Conservation (phyloP, 1,140 invertebrate species). For the Camponotus floridanus region DNA sequence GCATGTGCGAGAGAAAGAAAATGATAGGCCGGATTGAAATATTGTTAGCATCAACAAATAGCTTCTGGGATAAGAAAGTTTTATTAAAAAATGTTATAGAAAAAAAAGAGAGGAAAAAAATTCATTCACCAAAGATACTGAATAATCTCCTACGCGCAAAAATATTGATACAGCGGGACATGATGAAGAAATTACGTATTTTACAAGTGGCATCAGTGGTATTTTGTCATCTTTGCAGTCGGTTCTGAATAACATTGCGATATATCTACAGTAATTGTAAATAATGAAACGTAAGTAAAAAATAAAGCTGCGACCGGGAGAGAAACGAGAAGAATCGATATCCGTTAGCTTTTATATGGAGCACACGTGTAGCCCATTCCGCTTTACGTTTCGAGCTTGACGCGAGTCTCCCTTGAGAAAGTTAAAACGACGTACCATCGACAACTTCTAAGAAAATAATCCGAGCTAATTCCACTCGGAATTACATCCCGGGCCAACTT, state of each 20-base stretch:
- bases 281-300: neutral
- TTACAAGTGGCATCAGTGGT: neutral
- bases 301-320: neutral
- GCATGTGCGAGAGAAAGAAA: neutral
- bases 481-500: conserved; percentile 45
- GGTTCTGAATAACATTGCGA: neutral
- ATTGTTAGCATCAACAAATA: neutral
- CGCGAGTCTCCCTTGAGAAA: conserved; percentile 1
- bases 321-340: neutral
- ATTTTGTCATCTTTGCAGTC: neutral
- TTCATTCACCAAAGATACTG: neutral
- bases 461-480: conserved; percentile 42
- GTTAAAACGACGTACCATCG: conserved; percentile 18
- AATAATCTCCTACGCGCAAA: neutral
- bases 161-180: neutral
- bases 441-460: conserved; percentile 55
- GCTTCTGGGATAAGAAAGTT: neutral
- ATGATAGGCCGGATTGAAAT: neutral
- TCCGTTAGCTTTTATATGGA: neutral
- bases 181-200: neutral
- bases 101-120: neutral
- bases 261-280: neutral
- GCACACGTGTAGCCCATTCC: neutral
- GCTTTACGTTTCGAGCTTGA: conserved; percentile 17
- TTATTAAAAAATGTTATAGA: neutral